Evolutionary conservation across 2,888 invertebrate species (phyloP).

Genomic region (Aporophyla lueneburgensis): DNA sequence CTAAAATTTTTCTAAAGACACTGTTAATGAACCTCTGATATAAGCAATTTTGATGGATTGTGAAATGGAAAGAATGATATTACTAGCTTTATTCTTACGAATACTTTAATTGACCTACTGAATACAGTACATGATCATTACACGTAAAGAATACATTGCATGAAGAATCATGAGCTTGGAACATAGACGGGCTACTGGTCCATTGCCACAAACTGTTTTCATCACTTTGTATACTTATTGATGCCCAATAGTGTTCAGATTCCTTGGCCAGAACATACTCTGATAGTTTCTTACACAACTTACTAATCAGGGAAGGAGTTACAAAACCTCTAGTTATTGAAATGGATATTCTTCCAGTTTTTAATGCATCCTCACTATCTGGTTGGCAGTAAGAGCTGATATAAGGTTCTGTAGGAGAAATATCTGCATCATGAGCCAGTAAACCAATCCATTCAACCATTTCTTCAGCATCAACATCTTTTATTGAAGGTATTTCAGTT

Average conservation of each 20-base stretch:
- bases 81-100: slow-evolving; percentile 68
- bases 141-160: slow-evolving; percentile 81
- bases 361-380: slow-evolving; percentile 75
- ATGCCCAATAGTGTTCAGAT: slow-evolving; percentile 79
- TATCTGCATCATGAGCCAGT: slow-evolving; percentile 76
- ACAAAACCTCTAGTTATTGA: slow-evolving; percentile 81
- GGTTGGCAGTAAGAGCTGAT: slow-evolving; percentile 83
- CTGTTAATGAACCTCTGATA: not conserved
- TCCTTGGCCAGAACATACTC: slow-evolving; percentile 76
- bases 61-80: slow-evolving; percentile 10
- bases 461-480: slow-evolving; percentile 80
- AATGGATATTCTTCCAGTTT: slow-evolving; percentile 80
- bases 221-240: slow-evolving; percentile 82
- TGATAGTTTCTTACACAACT: slow-evolving; percentile 73
- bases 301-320: slow-evolving; percentile 73
- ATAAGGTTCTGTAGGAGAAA: slow-evolving; percentile 77
- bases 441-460: slow-evolving; percentile 87
- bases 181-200: slow-evolving; percentile 78
- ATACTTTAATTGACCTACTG: slow-evolving; percentile 85
- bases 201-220: slow-evolving; percentile 83
- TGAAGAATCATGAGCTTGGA: slow-evolving; percentile 82
- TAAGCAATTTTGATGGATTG: not conserved
- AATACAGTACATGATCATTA: slow-evolving; percentile 73
- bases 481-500: slow-evolving; percentile 77
- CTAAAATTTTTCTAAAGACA: too few species aligned